These are phyloP conservation scores for Hydropotes inermis DNA, from an alignment of 2,113 vertebrate species.

Conservation along the genomic window DNA sequence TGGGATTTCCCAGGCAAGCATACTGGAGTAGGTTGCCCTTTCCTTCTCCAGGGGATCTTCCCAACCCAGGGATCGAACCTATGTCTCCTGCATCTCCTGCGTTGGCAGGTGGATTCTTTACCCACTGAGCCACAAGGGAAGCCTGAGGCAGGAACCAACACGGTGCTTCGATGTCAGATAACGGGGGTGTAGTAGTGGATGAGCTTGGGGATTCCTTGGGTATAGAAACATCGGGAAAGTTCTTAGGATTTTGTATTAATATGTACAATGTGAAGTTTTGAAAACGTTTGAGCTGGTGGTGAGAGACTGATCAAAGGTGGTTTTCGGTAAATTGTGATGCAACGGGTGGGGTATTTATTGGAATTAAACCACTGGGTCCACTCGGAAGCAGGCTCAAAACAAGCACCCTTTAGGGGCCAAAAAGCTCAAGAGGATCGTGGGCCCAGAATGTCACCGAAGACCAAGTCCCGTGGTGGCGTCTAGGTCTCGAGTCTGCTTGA, in stretches of 20 bases:
- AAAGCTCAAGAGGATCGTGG: neutral
- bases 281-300: neutral
- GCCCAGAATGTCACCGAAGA: neutral
- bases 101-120: neutral
- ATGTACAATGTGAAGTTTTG: neutral
- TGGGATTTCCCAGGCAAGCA: neutral
- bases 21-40: neutral
- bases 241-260: neutral
- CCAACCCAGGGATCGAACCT: neutral
- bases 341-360: neutral
- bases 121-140: neutral
- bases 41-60: neutral
- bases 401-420: neutral
- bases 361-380: neutral
- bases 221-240: neutral
- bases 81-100: neutral
- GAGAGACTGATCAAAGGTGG: neutral
- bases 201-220: neutral
- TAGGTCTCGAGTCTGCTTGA: neutral
- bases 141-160: neutral
- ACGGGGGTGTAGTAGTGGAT: neutral
- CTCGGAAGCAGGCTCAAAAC: neutral
- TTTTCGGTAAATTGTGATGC: neutral
- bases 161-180: neutral
- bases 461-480: neutral